Percentiles rank a stretch among this genome's conserved stretches.
Evolutionary conservation across 2,797 vertebrate genomes (phyloP).

Genomic region (Bryconaethiops microstoma): DNA sequence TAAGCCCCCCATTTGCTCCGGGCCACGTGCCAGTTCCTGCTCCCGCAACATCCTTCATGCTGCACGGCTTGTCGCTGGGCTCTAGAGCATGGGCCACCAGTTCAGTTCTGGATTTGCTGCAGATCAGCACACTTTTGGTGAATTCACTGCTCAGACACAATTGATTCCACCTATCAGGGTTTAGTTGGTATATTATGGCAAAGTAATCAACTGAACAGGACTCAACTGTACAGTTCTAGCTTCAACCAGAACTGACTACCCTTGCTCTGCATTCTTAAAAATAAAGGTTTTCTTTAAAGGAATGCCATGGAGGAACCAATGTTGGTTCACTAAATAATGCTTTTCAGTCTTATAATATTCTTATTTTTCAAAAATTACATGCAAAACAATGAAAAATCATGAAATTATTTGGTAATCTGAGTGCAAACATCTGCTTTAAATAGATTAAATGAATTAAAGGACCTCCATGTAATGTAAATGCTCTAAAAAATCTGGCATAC

Average conservation of each 20-base stretch:
- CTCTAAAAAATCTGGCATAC: no score
- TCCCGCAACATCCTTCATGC: background rate
- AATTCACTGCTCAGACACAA: background rate
- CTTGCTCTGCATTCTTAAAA: background rate
- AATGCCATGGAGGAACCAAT: background rate
- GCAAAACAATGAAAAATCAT: no score
- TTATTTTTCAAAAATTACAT: no score
- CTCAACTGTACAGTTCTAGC: background rate
- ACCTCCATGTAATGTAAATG: no score
- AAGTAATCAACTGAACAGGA: background rate
- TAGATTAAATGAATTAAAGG: no score
- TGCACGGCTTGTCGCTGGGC: background rate
- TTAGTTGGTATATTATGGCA: background rate
- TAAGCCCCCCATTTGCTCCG: slow-evolving; percentile 5
- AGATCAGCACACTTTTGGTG: background rate
- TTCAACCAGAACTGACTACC: background rate
- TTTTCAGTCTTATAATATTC: no score
- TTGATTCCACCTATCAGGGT: background rate
- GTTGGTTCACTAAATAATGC: no score
- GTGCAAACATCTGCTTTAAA: no score
- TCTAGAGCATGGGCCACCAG: background rate
- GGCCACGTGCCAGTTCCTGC: background rate
- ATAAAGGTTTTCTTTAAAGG: background rate
- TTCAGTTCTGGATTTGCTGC: background rate
- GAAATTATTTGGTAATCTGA: no score